A percentile compares a stretch with the other conserved stretches of the same genome.
These are phyloP conservation scores for Passer montanus DNA, from an alignment of 2,113 vertebrate genomes.

Conservation along the genomic window DNA sequence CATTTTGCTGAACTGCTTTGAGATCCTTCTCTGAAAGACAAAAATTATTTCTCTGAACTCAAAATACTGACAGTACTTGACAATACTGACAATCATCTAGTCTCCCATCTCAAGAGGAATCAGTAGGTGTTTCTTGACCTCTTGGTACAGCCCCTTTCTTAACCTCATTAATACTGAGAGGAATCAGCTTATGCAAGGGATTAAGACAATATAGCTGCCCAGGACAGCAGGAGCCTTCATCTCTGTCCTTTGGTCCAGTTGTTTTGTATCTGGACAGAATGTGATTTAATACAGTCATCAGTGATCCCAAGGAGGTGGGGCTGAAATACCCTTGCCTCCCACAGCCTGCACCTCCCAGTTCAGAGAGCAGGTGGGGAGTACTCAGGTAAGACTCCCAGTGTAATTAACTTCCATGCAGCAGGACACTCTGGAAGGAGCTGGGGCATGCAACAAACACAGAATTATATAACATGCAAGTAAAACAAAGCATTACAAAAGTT, in stretches of 20 bases:
- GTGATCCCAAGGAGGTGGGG: background rate
- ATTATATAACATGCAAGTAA: background rate
- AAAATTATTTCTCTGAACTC: background rate
- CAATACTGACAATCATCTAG: background rate
- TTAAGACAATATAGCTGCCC: background rate
- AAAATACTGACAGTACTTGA: background rate
- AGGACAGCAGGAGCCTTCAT: background rate
- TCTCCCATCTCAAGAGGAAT: background rate
- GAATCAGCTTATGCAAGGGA: background rate
- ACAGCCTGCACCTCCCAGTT: background rate
- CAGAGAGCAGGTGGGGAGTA: background rate
- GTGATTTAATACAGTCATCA: background rate
- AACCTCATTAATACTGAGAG: background rate
- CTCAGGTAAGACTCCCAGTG: background rate
- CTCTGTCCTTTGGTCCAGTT: background rate
- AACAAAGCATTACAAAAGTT: background rate
- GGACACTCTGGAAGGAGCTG: background rate
- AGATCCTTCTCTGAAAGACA: slow-evolving; percentile 75
- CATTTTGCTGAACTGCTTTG: slow-evolving; percentile 76
- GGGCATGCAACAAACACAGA: background rate
- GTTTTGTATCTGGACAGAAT: background rate
- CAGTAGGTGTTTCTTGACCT: background rate
- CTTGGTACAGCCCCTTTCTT: background rate
- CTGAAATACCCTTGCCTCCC: background rate
- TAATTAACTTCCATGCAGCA: background rate